A percentile compares a stretch with the other conserved stretches of the same genome.
These are phyloP conservation scores for Drosophila cognata DNA, from an alignment of 2,888 invertebrate genomes.

Conservation along the genomic window DNA sequence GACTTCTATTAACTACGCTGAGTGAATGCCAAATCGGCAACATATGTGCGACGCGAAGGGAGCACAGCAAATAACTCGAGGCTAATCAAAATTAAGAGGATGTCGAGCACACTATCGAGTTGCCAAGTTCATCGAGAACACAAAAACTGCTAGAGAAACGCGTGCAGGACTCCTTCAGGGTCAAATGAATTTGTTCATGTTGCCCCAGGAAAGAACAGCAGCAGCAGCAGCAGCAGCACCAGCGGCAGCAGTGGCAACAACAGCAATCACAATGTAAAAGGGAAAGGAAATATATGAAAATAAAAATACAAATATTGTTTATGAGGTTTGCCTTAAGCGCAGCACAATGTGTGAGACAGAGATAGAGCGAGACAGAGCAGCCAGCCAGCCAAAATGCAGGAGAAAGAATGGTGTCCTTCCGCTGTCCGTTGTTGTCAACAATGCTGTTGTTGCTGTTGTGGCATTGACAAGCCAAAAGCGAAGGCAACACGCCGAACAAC, in stretches of 20 bases:
- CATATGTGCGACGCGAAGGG: constrained; percentile 1
- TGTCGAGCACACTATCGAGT: constrained; percentile 26
- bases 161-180: constrained; percentile 47
- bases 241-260: background rate
- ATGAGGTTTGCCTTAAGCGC: constrained; percentile 39
- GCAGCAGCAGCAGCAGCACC: constrained; percentile 2
- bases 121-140: constrained; percentile 29
- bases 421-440: constrained; percentile 18
- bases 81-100: constrained; percentile 43
- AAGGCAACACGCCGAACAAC: constrained; percentile 45
- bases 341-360: constrained; percentile 8
- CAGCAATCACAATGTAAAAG: constrained; percentile 14
- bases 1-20: background rate
- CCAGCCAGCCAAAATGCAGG: constrained; percentile 44
- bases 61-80: constrained; percentile 11
- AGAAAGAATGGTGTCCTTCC: constrained; percentile 62
- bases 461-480: constrained; percentile 57
- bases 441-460: constrained; percentile 28
- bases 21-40: constrained; percentile 9
- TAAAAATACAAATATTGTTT: constrained; percentile 31
- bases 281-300: constrained; percentile 28
- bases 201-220: constrained; percentile 32
- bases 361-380: constrained; percentile 1
- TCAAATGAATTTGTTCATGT: constrained; percentile 43
- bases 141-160: constrained; percentile 12